Evolutionary conservation across 1,140 invertebrate genomes (phyloP).

Genomic region (Anoplolepis gracilipes): DNA sequence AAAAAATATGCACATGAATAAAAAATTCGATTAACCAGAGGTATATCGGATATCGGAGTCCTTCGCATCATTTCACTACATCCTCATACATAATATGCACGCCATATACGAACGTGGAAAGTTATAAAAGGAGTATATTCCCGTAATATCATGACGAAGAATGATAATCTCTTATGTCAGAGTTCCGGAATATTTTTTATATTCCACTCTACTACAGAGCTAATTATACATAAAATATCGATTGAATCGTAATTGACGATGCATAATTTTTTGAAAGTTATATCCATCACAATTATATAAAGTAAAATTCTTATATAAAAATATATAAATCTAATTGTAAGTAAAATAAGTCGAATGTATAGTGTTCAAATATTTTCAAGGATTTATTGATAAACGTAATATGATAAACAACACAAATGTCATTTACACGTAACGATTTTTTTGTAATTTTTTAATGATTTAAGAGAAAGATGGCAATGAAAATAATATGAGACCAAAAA

Average conservation of each 20-base stretch:
- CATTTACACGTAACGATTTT: background rate
- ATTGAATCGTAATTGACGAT: conserved; percentile 12
- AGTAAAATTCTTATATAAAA: background rate
- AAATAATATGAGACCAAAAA: background rate
- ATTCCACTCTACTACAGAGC: background rate
- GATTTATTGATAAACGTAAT: background rate
- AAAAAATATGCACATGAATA: conserved; percentile 44
- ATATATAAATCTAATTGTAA: background rate
- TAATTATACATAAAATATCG: conserved; percentile 23
- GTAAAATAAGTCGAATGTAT: background rate
- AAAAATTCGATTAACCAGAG: conserved; percentile 46
- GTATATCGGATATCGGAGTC: conserved; percentile 57
- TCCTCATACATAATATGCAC: conserved; percentile 33
- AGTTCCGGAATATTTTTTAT: conserved; percentile 4
- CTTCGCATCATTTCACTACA: conserved; percentile 51
- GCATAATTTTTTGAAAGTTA: background rate
- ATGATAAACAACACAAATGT: background rate
- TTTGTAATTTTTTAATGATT: background rate
- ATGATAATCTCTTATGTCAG: conserved; percentile 47
- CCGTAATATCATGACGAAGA: conserved; percentile 3
- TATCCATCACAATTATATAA: background rate
- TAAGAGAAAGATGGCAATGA: background rate
- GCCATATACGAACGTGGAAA: conserved; percentile 34
- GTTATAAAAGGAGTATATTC: conserved; percentile 41
- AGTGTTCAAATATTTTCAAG: background rate